Evolutionary conservation across 2,113 vertebrate genomes (phyloP).

Genomic region (Leptocoma aspasia): DNA sequence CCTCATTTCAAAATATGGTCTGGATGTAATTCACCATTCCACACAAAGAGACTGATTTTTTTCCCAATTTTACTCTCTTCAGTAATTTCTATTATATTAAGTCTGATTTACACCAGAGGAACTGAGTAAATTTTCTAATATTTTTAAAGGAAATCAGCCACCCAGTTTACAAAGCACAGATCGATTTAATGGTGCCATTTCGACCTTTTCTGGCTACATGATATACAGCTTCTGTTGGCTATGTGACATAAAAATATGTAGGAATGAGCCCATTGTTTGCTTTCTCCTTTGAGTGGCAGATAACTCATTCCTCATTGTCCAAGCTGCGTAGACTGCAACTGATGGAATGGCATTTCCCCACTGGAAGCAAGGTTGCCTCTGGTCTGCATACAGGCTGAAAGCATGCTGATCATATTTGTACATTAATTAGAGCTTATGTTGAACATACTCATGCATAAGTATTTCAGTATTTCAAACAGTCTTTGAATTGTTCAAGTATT

Average conservation of each 20-base stretch:
- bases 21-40: conserved; percentile 24
- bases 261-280: background rate
- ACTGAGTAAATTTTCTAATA: background rate
- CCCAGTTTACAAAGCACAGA: background rate
- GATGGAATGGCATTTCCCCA: background rate
- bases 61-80: background rate
- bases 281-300: background rate
- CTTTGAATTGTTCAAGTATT: background rate
- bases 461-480: background rate
- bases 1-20: conserved; percentile 18
- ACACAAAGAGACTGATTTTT: background rate
- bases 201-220: background rate
- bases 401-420: background rate
- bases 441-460: background rate
- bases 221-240: background rate
- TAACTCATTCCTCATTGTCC: background rate
- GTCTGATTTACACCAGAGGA: background rate
- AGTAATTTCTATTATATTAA: background rate
- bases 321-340: background rate
- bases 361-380: background rate
- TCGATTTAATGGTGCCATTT: background rate
- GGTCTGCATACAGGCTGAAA: background rate
- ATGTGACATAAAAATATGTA: background rate
- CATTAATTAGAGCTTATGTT: background rate
- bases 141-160: background rate